Base-by-base conservation (phyloP, 2,888 invertebrate species). In the Lacanobia wlatinum region DNA sequence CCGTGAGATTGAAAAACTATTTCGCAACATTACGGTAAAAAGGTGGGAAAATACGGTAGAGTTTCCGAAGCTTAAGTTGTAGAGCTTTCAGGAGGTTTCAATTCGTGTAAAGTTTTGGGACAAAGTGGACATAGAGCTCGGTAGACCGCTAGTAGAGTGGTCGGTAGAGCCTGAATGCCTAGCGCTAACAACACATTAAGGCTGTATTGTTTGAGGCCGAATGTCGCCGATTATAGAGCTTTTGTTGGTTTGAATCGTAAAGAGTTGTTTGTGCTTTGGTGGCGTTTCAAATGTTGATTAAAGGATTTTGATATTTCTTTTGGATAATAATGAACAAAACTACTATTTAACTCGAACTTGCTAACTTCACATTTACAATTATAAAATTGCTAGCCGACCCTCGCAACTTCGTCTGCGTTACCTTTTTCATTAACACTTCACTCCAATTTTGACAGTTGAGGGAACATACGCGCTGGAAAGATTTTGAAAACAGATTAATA, bases 1-100 rank as follows among this genome's bases (percentile, higher is more conserved):
- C 75, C 63, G 56, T 52, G 74, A 73, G 73, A 85, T 80, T 73
- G 83, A 77, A 85, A 85, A 83, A 81, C 81, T 81, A 74, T 85
- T 83, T 72, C 61, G 63, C 48, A 76, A 62, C 60, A 40, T 48
- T 65, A 69, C 52, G 48, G 66, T 59, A 68, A 84, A 84, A 86
- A 86, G 76, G 78, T 80, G 76, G 48, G 60, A 82, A 84, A 82
- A 78, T 75, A 58, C 71, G 69, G 43, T 67, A 52, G n/a, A n/a
- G 76, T 84, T 82, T 76, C 21, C 28, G 50, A 78, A 82, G 59
- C 82, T 68, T 78, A 77, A 77, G 76, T 78, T 85, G 70, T 73
- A 70, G 66, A 73, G 80, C 66, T 83, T 76, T 73, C 63, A 64
- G 61, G 65, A 76, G 73, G 76, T 82, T 82, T 85, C 84, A 78